Evolutionary conservation across 2,797 vertebrate species (phyloP), one percentile per base, ranked within the genome.

Genomic region (Diplodus puntazzo): DNA sequence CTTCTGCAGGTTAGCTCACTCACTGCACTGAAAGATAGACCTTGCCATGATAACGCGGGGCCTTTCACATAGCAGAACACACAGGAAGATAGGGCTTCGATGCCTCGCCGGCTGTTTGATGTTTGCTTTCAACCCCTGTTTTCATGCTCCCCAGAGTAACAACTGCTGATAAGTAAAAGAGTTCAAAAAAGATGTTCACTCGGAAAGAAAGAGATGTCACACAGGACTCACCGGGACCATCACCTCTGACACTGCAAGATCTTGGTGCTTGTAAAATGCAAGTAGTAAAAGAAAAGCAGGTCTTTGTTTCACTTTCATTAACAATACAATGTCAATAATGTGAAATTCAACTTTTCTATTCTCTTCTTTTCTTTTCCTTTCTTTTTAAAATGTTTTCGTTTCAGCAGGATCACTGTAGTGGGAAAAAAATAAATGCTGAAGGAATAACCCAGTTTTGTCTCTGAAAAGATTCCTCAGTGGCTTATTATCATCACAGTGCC

Each of bases 1-100:
- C 85, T 81, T 85, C 75, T 86, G 89, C 93, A 94, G 94, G 91
- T 93, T 91, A 93, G 88, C 86, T 86, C 83, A 62, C 84, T 88
- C 81, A 46, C 60, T 77, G 81, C 82, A 82, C 66, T 83, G 81
- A 85, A 83, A 91, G 92, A 92, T 86, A 88, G 88, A 89, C 89
- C 69, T 81, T 75, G 87, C 81, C 74, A 70, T 74, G 90, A 93
- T 90, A 87, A 87, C 4, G 68, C 18, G 2, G 77, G 77, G 75
- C 57, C 72, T 82, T 27, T 77, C 79, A 90, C 83, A 67, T 71
- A 86, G 83, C 83, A 77, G 87, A 89, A 88, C 87, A 86, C 80
- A 71, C 78, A 73, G 81, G 61, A 45, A 83, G 89, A 92, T 89
- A 84, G 80, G 80, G 69, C 18, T 46, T 53, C 2, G 25, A 79